Evolutionary conservation across 2,113 vertebrate species (phyloP).

Genomic region (Apodemus sylvaticus): DNA sequence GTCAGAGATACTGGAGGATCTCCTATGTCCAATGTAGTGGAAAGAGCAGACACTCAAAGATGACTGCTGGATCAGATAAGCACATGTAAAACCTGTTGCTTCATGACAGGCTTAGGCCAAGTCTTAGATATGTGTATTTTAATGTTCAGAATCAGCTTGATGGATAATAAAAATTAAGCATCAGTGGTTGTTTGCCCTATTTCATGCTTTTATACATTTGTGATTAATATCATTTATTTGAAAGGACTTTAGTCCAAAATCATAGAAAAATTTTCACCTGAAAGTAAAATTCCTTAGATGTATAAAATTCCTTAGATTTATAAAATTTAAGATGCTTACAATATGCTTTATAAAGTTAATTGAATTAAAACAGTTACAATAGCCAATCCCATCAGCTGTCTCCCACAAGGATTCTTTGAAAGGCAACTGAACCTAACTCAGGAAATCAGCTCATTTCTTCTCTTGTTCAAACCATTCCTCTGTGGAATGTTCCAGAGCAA

Average conservation of each 20-base stretch:
- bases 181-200: not conserved
- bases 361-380: not conserved
- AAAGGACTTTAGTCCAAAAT: conserved; percentile 16
- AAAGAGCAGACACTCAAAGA: conserved; percentile 58
- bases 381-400: not conserved
- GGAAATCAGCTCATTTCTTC: not conserved
- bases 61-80: conserved; percentile 17
- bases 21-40: not conserved
- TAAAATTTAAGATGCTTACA: not conserved
- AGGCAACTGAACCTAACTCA: not conserved
- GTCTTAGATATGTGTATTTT: not conserved
- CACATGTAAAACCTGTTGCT: not conserved
- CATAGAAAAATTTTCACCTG: not conserved
- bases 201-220: conserved; percentile 6
- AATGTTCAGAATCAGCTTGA: not conserved
- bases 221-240: conserved; percentile 2
- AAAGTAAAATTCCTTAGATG: conserved; percentile 40
- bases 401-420: not conserved
- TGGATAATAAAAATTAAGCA: not conserved
- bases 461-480: conserved; percentile 14
- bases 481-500: not conserved
- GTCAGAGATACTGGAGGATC: not conserved
- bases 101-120: not conserved
- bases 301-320: not conserved
- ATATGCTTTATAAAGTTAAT: conserved; percentile 4